phyloP scores from a whole-genome alignment of 2,113 vertebrate genomes.

The Ophthalmolycus amberensis region DNA sequence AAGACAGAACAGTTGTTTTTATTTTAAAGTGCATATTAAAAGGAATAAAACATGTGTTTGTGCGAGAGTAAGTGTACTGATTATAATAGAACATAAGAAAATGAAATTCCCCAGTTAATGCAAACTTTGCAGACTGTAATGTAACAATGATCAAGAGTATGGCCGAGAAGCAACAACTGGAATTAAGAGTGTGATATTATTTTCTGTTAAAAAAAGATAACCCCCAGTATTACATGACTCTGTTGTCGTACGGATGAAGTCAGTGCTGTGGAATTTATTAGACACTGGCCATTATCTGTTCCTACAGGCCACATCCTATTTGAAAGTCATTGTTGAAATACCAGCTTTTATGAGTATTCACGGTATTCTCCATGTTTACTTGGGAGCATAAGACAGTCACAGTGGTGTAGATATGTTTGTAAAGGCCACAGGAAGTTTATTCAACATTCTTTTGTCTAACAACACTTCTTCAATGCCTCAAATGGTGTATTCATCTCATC shows the following conservation, averaged over 20 bases:
- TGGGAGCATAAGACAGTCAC: background rate
- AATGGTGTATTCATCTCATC: conserved; percentile 15
- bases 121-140: background rate
- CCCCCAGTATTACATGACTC: background rate
- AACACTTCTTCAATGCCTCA: conserved; percentile 18
- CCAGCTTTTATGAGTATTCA: background rate
- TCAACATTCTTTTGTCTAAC: conserved; percentile 13
- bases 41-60: background rate
- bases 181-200: background rate
- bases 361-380: background rate
- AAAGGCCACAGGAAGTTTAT: conserved; percentile 13
- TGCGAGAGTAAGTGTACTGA: background rate
- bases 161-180: background rate
- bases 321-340: background rate
- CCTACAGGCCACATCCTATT: background rate
- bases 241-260: background rate
- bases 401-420: background rate
- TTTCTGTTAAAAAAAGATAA: background rate
- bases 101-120: background rate
- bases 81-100: background rate
- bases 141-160: background rate
- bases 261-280: background rate
- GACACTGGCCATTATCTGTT: background rate
- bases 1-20: background rate
- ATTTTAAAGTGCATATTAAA: background rate